Evolutionary conservation across 2,888 invertebrate genomes (phyloP).

Genomic region (Hemaris fuciformis): DNA sequence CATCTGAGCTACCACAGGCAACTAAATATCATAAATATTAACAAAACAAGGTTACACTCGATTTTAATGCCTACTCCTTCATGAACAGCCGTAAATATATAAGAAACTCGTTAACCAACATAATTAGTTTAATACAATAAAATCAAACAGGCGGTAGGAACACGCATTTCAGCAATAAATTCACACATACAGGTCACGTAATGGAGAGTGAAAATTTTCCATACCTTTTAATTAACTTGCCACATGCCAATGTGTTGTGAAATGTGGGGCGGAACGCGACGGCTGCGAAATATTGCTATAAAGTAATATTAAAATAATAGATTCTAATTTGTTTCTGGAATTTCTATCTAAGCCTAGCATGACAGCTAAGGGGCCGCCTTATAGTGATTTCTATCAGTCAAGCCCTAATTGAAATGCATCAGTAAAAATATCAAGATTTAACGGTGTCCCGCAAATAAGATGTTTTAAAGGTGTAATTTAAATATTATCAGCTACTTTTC

Average conservation of each 20-base stretch:
- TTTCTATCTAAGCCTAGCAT: neutral
- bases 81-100: neutral
- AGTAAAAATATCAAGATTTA: neutral
- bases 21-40: too few species aligned
- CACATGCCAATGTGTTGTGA: neutral
- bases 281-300: neutral
- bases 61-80: neutral
- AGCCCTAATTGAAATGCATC: too few species aligned
- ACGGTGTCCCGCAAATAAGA: too few species aligned
- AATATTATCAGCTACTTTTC: too few species aligned
- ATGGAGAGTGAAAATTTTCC: neutral
- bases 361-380: too few species aligned
- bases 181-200: conserved; percentile 9
- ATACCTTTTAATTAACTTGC: conserved; percentile 4
- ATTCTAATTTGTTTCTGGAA: neutral
- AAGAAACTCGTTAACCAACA: neutral
- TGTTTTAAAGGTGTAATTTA: too few species aligned
- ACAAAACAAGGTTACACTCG: neutral
- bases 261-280: neutral
- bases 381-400: too few species aligned
- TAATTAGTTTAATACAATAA: neutral
- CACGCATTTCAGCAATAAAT: conserved; percentile 5
- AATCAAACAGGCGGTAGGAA: neutral
- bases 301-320: neutral
- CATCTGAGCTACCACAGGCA: too few species aligned